phyloP scores from a whole-genome alignment of 1,140 invertebrate species.

The Calephelis virginiensis region DNA sequence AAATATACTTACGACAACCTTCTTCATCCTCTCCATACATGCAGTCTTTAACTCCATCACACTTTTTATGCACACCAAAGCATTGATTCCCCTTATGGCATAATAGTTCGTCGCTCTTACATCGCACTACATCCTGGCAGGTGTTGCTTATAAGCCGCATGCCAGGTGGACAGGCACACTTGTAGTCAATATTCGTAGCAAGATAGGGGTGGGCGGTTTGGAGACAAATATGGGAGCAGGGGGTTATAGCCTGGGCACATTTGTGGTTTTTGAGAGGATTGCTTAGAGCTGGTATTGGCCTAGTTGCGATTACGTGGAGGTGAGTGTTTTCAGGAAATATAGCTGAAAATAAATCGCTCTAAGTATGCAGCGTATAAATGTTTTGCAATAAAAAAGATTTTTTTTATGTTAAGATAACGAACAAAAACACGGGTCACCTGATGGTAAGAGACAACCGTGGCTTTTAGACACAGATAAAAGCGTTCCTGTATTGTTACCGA shows the following conservation, averaged over 20 bases:
- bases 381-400: too few species aligned
- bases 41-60: constrained; percentile 86
- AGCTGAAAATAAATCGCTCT: constrained; percentile 39
- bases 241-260: constrained; percentile 77
- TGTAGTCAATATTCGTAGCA: constrained; percentile 37
- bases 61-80: constrained; percentile 80
- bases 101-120: constrained; percentile 75
- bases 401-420: too few species aligned
- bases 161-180: constrained; percentile 82
- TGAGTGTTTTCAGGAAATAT: constrained; percentile 53
- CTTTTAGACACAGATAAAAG: too few species aligned
- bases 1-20: constrained; percentile 73
- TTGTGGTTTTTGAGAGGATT: constrained; percentile 80
- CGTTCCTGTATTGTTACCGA: too few species aligned
- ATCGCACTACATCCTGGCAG: constrained; percentile 75
- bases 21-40: constrained; percentile 83
- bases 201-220: constrained; percentile 63
- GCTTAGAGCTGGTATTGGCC: constrained; percentile 15
- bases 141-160: constrained; percentile 73
- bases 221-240: constrained; percentile 36
- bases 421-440: too few species aligned
- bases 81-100: constrained; percentile 82
- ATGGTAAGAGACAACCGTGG: too few species aligned
- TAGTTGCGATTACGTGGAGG: constrained; percentile 49
- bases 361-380: too few species aligned